Percentiles rank a stretch among this genome's conserved stretches.
Evolutionary conservation across 2,888 invertebrate genomes (phyloP).

Genomic region (Slavum lentiscoides): DNA sequence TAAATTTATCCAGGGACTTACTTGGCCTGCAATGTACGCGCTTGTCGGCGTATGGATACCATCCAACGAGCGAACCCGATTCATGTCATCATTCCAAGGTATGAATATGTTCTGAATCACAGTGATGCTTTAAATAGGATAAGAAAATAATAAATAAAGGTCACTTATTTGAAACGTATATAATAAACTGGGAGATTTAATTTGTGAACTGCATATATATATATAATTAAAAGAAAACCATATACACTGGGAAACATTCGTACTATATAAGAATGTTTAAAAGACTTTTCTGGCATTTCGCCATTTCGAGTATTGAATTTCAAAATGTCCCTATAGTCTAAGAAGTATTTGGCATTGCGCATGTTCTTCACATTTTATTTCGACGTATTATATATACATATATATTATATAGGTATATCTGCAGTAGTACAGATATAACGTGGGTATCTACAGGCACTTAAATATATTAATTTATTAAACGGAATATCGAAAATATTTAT

Average conservation of each 20-base stretch:
- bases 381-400: not conserved
- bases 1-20: slow-evolving; percentile 64
- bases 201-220: not conserved
- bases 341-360: slow-evolving; percentile 19
- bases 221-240: slow-evolving; percentile 25
- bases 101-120: slow-evolving; percentile 53
- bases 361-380: slow-evolving; percentile 18
- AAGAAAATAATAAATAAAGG: slow-evolving; percentile 35
- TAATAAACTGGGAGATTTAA: slow-evolving; percentile 37
- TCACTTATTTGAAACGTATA: slow-evolving; percentile 1
- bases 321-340: not conserved
- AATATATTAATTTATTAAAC: not conserved
- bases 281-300: not conserved
- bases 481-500: not conserved
- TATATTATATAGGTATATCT: too few species aligned
- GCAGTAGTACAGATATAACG: too few species aligned
- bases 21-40: slow-evolving; percentile 78
- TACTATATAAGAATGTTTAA: slow-evolving; percentile 4
- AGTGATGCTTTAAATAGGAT: slow-evolving; percentile 42
- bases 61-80: slow-evolving; percentile 70
- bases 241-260: not conserved
- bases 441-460: too few species aligned
- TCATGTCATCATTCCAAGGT: slow-evolving; percentile 77
- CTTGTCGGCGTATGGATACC: slow-evolving; percentile 75
- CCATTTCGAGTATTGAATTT: slow-evolving; percentile 34